A percentile compares a stretch with the other conserved stretches of the same genome.
Evolutionary conservation across 2,113 vertebrate genomes (phyloP).

Genomic region (Platichthys flesus): DNA sequence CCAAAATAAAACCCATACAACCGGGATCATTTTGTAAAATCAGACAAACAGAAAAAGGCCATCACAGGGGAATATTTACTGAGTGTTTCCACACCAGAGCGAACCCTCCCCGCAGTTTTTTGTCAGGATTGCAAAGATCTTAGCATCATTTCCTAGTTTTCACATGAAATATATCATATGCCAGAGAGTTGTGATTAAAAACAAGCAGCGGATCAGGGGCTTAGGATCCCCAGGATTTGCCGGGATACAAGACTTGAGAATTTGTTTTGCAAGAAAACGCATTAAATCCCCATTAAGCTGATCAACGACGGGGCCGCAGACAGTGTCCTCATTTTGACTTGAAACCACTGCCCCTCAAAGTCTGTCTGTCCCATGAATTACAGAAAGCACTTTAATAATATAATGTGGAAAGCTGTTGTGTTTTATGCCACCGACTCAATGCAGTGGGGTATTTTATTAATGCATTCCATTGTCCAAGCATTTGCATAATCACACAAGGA

Average conservation of each 20-base stretch:
- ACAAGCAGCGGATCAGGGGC: conserved; percentile 55
- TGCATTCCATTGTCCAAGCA: conserved; percentile 30
- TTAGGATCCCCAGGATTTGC: conserved; percentile 71
- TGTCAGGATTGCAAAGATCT: conserved; percentile 23
- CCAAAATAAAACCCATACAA: conserved; percentile 32
- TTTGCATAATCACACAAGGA: conserved; percentile 42
- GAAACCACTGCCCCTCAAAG: conserved; percentile 42
- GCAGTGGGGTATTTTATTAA: conserved; percentile 29
- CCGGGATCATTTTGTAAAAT: conserved; percentile 31
- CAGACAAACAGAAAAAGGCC: conserved; percentile 41
- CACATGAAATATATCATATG: conserved; percentile 42
- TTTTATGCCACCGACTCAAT: conserved; percentile 16
- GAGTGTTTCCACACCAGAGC: conserved; percentile 31
- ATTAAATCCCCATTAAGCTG: conserved; percentile 77
- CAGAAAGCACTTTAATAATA: conserved; percentile 32
- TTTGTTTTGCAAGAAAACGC: conserved; percentile 70
- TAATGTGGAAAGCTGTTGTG: conserved; percentile 19
- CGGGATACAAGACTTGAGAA: conserved; percentile 67
- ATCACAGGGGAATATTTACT: conserved; percentile 45
- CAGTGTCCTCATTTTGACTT: conserved; percentile 63
- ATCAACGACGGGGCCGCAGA: conserved; percentile 58
- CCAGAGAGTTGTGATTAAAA: conserved; percentile 72
- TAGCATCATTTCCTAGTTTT: conserved; percentile 35
- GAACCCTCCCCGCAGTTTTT: conserved; percentile 20
- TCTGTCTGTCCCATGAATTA: conserved; percentile 31